Percentiles rank a stretch among this genome's conserved stretches.
These are phyloP conservation scores for Falco berigora DNA, from an alignment of 2,797 vertebrate genomes.

Conservation along the genomic window DNA sequence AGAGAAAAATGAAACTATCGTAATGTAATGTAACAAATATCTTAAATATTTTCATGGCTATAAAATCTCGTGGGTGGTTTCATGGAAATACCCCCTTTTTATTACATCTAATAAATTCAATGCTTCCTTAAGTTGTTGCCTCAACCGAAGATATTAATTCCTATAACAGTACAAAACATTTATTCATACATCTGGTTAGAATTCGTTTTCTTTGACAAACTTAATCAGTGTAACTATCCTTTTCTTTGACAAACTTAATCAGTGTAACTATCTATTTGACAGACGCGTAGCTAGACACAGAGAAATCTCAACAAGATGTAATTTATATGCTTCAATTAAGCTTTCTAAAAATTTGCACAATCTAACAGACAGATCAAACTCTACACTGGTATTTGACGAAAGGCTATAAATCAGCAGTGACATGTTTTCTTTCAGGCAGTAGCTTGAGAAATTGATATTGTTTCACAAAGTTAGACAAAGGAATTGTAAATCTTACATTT, in stretches of 20 bases:
- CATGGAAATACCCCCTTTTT: background rate
- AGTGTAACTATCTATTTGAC: slow-evolving; percentile 31
- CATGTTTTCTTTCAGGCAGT: slow-evolving; percentile 12
- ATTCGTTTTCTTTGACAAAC: slow-evolving; percentile 43
- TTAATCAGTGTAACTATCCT: slow-evolving; percentile 27
- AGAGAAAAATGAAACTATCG: background rate
- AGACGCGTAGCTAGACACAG: background rate
- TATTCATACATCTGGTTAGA: slow-evolving; percentile 24
- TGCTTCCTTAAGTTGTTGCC: slow-evolving; percentile 9
- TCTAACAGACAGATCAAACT: slow-evolving; percentile 39
- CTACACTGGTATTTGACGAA: slow-evolving; percentile 9
- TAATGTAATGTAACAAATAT: background rate
- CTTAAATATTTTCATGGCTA: background rate
- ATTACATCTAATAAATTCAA: slow-evolving; percentile 26
- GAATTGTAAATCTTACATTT: background rate
- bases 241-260: slow-evolving; percentile 47
- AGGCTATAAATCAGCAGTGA: slow-evolving; percentile 26
- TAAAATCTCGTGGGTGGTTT: slow-evolving; percentile 13
- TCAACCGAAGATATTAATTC: slow-evolving; percentile 40
- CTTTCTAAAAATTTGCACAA: slow-evolving; percentile 29
- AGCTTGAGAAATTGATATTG: slow-evolving; percentile 4
- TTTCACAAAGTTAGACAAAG: slow-evolving; percentile 18
- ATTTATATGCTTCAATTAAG: slow-evolving; percentile 40
- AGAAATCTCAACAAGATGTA: slow-evolving; percentile 28
- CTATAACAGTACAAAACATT: slow-evolving; percentile 7